A percentile compares a stretch with the other conserved stretches of the same genome.
These are phyloP conservation scores for Pygoscelis adeliae DNA, from an alignment of 2,113 vertebrate genomes.

Conservation along the genomic window DNA sequence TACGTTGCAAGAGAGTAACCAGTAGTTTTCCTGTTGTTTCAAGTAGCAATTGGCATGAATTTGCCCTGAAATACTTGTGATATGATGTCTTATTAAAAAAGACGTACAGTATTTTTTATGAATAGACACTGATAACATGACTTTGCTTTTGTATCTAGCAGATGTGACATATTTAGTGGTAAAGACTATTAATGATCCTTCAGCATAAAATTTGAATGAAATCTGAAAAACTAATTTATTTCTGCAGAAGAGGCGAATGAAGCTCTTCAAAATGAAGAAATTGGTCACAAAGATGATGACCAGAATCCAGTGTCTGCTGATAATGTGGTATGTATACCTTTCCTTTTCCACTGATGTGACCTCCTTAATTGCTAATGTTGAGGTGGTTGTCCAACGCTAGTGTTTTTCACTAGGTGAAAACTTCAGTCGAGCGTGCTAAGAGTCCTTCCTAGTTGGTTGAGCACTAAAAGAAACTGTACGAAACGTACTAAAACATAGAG, in stretches of 20 bases:
- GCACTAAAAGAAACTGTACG: not conserved
- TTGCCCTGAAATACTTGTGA: not conserved
- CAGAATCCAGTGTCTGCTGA: slow-evolving; percentile 74
- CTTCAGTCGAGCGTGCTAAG: not conserved
- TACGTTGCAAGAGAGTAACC: not conserved
- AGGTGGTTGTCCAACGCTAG: not conserved
- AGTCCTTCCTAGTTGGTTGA: not conserved
- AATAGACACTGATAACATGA: not conserved
- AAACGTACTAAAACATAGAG: not conserved
- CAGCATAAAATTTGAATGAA: not conserved
- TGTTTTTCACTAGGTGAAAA: not conserved
- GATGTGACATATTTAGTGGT: not conserved
- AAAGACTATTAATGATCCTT: not conserved
- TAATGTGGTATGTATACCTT: slow-evolving; percentile 85
- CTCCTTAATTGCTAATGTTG: not conserved
- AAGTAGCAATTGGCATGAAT: not conserved
- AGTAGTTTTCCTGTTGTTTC: not conserved
- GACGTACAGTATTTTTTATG: not conserved
- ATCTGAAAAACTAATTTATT: slow-evolving; percentile 44
- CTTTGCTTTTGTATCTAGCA: not conserved
- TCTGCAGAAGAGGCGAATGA: slow-evolving; percentile 85
- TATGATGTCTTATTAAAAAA: not conserved
- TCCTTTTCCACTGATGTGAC: not conserved
- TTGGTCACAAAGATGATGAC: slow-evolving; percentile 75
- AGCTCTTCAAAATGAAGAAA: slow-evolving; percentile 79